phyloP scores from a whole-genome alignment of 2,797 vertebrate species.

The Anguilla anguilla region DNA sequence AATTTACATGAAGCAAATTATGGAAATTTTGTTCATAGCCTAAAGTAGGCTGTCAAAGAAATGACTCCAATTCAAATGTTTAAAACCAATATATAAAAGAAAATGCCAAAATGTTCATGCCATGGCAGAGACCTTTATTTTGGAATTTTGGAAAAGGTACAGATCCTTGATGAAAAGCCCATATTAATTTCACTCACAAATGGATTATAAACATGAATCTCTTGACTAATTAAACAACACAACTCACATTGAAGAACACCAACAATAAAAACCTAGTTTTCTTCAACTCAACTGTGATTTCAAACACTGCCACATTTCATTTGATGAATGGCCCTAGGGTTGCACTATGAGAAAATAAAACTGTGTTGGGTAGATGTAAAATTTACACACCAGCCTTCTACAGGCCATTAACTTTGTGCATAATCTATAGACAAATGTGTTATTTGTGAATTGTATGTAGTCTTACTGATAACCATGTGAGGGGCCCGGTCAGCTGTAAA shows the following conservation, averaged over 20 bases:
- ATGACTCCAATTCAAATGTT: background rate
- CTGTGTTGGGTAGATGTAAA: background rate
- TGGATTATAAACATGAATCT: background rate
- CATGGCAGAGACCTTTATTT: constrained; percentile 8
- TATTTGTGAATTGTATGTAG: too few relatives aligned
- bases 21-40: background rate
- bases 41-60: background rate
- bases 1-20: background rate
- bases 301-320: background rate
- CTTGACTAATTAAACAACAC: background rate
- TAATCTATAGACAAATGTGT: background rate
- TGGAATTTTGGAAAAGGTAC: constrained; percentile 12
- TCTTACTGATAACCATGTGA: background rate
- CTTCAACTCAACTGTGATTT: background rate
- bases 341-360: background rate
- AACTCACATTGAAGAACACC: background rate
- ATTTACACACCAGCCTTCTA: background rate
- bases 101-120: background rate
- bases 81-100: constrained; percentile 1
- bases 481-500: background rate
- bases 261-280: background rate
- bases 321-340: background rate
- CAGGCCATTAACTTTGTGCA: background rate
- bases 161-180: constrained; percentile 2
- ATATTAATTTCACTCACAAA: background rate